Conservation (phyloP, 2,888 invertebrate genomes). For the Lutraria lutraria region DNA sequence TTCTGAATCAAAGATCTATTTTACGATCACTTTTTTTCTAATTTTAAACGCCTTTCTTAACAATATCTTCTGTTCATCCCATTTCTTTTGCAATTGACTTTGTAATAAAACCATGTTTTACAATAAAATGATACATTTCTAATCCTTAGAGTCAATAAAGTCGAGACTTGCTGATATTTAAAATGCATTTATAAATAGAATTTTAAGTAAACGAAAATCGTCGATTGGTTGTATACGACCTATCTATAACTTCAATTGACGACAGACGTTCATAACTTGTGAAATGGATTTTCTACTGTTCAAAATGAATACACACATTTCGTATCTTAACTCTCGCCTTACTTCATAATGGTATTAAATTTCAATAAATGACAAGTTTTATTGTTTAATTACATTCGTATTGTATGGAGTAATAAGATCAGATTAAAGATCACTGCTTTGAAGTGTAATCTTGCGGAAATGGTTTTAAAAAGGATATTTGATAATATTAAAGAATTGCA, state of each 20-base stretch:
- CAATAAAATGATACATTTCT: not conserved
- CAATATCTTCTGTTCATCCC: not conserved
- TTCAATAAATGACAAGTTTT: not conserved
- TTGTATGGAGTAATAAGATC: slow-evolving; percentile 10
- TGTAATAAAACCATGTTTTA: not conserved
- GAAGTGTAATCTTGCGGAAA: slow-evolving; percentile 11
- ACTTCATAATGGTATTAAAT: not conserved
- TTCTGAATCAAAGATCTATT: no score
- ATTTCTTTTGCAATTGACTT: not conserved
- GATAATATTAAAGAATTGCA: not conserved
- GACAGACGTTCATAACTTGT: not conserved
- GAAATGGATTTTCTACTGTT: not conserved
- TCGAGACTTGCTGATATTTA: not conserved
- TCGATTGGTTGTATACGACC: not conserved
- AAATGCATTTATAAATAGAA: not conserved
- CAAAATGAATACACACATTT: not conserved
- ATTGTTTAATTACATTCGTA: not conserved
- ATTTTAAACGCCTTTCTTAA: not conserved
- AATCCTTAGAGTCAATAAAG: slow-evolving; percentile 11
- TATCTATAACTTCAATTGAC: not conserved
- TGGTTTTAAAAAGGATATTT: not conserved
- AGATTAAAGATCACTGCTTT: slow-evolving; percentile 26
- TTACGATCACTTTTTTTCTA: no score
- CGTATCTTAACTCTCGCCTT: not conserved
- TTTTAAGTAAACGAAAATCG: slow-evolving; percentile 4